Base-by-base conservation (phyloP, 1,140 invertebrate genomes). In the Cydia pomonella region DNA sequence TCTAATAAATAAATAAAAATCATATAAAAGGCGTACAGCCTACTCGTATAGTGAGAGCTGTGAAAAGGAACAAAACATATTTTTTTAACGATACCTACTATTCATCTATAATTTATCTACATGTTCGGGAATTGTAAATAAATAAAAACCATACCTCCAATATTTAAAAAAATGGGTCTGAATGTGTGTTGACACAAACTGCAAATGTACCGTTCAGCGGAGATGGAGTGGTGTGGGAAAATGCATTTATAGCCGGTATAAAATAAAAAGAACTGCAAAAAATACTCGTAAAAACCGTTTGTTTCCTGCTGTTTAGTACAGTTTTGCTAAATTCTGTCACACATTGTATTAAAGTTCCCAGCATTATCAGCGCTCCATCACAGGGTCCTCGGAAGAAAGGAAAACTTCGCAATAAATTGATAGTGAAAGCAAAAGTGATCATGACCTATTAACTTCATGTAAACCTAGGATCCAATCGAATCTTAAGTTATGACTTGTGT, bases 281-380 rank as follows among this genome's bases (percentile, higher is more conserved):
- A 23, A 59, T 23, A 59, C 53, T 59, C 53, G 53, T 59, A 23
- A 59, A 59, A 59, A 23, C 53, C 18, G 53, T 59, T 53, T 59
- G 21, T 23, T 59, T 59, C 53, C 53, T 59, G 53, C 53, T 12
- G 21, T 53, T 53, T 53, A 18, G 5, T 23, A 47, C 44, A n/a
- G 41, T 47, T n/a, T 47, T 47, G 21, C 6, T 18, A 59, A 53
- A 59, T 23, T 10, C 53, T 59, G 53, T 59, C 53, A 23, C 53
- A n/a, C 53, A 50, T 59, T 59, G 7, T 10, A 23, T 59, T 50
- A 6, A 50, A 59, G 5, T 18, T 59, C 6, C 18, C n/a, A 23
- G 9, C 21, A 10, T 23, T 50, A 50, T 50, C 44, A 59, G 1
- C 6, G 50, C 16, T 53, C 13, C 50, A 44, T 12, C n/a, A 53